Conservation (phyloP, 1,140 invertebrate species). For the Teleogryllus occipitalis region DNA sequence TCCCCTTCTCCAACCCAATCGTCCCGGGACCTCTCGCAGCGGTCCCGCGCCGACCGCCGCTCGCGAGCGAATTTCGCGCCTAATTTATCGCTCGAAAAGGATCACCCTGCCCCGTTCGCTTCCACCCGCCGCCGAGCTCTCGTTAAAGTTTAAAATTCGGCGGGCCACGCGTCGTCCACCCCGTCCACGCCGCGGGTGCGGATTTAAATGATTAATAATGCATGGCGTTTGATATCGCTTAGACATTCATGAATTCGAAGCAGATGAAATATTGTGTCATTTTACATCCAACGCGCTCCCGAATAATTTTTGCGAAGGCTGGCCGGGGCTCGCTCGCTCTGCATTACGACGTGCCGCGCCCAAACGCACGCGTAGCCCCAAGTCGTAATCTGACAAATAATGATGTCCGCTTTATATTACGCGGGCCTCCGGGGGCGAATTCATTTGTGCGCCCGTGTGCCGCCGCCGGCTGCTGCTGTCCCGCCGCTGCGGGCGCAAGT, state of each 20-base stretch:
- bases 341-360: not conserved
- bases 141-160: not conserved
- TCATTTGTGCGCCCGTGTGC: not conserved
- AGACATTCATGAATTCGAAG: constrained; percentile 1
- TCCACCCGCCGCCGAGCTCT: not conserved
- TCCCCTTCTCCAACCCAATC: too few relatives aligned
- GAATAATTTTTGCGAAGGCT: not conserved
- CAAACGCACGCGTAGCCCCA: too few relatives aligned
- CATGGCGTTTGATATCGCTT: constrained; percentile 3
- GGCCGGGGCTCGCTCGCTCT: not conserved
- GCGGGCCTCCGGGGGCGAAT: not conserved
- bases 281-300: not conserved
- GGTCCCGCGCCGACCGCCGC: too few relatives aligned
- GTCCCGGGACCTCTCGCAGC: not conserved
- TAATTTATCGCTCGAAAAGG: not conserved
- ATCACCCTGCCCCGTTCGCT: not conserved
- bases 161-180: too few relatives aligned
- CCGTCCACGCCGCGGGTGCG: not conserved
- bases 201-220: not conserved
- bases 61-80: not conserved
- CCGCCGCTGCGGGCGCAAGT: too few relatives aligned
- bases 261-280: constrained; percentile 5
- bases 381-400: constrained; percentile 5
- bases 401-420: constrained; percentile 4
- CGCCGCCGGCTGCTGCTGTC: not conserved